Base-by-base conservation (phyloP, 2,888 invertebrate species). In the Macrosiphum euphorbiae region DNA sequence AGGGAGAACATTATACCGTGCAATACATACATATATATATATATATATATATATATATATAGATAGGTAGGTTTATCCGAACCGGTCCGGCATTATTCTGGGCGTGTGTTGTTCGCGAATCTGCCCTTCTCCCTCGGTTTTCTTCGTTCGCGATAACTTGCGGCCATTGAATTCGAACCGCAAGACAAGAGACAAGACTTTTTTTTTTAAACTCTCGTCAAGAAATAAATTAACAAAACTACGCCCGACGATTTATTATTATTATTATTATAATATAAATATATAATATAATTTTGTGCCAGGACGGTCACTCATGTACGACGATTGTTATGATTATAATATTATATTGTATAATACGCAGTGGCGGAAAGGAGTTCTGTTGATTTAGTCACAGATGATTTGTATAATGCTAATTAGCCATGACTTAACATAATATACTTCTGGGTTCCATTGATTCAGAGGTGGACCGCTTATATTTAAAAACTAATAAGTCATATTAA, bases 91-190 rank as follows among this genome's bases (percentile, higher is more conserved):
- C 44, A 84, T 89, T 84, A n/a, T 89, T 78, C 55, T 88, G 78
- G 78, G 78, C 88, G 92, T 92, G 92, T 92, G 88, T 92, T 88
- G 52, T 78, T 88, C 11, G 78, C 92, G 61, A 92, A 92, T 88
- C 92, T 55, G 47, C 35, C 78, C 78, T 50, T 87, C 61, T 92
- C 86, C 26, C n/a, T 87, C 35, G n/a, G 50, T 47, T 10, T 91
- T 24, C 1, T 8, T 20, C 24, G 13, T 24, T 35, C 50, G 5
- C 52, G 2, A 3, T 16, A 47, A 16, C 35, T 24, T 10, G 26
- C 92, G 28, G 78, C 52, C 78, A 88, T 88, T 92, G 13, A n/a
- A 78, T 50, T 86, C 13, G 4, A 61, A 91, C n/a, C n/a, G 26
- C 13, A 13, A 50, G 44, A 28, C 85, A 52, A 41, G 47, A 44